phyloP scores from a whole-genome alignment of 2,888 invertebrate genomes.

The Bombylius major region DNA sequence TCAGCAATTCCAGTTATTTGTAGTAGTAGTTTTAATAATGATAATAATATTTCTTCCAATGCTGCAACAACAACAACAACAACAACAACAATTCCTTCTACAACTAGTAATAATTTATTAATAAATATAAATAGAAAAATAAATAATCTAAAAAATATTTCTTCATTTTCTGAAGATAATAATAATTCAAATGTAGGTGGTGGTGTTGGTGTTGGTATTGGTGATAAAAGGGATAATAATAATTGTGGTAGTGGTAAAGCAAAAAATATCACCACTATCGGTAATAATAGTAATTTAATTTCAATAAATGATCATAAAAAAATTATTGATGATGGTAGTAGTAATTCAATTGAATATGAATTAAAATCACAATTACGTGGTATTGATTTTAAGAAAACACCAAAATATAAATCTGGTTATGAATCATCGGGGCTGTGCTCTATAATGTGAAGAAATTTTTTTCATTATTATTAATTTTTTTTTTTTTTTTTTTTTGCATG shows the following conservation, averaged over 20 bases:
- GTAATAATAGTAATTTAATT: neutral
- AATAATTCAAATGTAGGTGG: no score
- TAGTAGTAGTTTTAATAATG: neutral
- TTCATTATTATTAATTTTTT: no score
- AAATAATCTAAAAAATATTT: neutral
- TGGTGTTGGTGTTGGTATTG: no score
- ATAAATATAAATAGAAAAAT: no score
- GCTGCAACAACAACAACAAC: neutral
- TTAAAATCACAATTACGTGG: constrained; percentile 55
- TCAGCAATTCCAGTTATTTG: constrained; percentile 4
- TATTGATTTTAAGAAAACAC: constrained; percentile 53
- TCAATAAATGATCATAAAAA: neutral
- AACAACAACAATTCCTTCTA: neutral
- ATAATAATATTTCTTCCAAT: neutral
- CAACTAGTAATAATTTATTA: no score
- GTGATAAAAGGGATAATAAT: neutral
- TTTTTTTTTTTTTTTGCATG: no score
- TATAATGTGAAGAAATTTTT: constrained; percentile 58
- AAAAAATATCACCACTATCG: neutral
- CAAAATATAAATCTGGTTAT: constrained; percentile 57
- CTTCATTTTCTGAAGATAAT: neutral
- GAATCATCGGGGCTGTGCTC: constrained; percentile 79
- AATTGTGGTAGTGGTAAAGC: neutral
- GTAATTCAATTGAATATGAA: constrained; percentile 38
- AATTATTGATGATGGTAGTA: constrained; percentile 23